Evolutionary conservation across 2,113 vertebrate genomes (phyloP), one percentile per base, ranked within the genome.

Genomic region (Acinonyx jubatus): DNA sequence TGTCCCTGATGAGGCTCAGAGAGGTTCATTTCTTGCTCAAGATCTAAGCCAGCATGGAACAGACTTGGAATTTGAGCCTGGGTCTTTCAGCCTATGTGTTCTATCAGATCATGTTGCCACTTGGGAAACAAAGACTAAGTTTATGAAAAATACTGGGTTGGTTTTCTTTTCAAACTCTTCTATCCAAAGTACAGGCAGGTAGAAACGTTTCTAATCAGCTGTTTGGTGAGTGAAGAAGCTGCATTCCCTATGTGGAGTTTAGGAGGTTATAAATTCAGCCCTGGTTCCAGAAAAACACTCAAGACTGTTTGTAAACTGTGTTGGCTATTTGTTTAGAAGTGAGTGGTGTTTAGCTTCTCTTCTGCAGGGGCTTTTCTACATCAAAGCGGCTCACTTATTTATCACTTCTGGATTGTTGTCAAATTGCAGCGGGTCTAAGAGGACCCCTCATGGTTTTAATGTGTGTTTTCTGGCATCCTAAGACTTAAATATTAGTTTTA

Each of bases 231-330:
- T 78, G n/a, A 52, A 68, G 79, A 89, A 6, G 16, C 57, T 92
- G 41, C 38, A 0, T 80, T 78, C 45, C 29, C 55, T n/a, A 0
- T 31, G 1, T 90, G 52, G 94, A 89, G 91, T 48, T 89, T 73
- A 73, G 66, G 45, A 89, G 71, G 78, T 89, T 97, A 89, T 96
- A 96, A 96, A 97, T 69, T 79, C 68, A 93, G 73, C 73, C 65
- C 92, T 83, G 94, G n/a, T 33, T 97, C 93, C 89, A 95, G 91
- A 79, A 95, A 91, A 87, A 78, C 97, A 85, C 61, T 74, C 41
- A 88, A 41, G 94, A 5, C 87, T 98, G 98, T 98, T 98, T 97
- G 96, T 97, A 98, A 98, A 96, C 80, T 48, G 21, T 76, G 78
- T 66, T 91, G 74, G 93, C 88, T 94, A 50, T 97, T 97, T 97